These are phyloP conservation scores for Parascotia fuliginaria DNA, from an alignment of 2,888 invertebrate genomes.

Conservation along the genomic window DNA sequence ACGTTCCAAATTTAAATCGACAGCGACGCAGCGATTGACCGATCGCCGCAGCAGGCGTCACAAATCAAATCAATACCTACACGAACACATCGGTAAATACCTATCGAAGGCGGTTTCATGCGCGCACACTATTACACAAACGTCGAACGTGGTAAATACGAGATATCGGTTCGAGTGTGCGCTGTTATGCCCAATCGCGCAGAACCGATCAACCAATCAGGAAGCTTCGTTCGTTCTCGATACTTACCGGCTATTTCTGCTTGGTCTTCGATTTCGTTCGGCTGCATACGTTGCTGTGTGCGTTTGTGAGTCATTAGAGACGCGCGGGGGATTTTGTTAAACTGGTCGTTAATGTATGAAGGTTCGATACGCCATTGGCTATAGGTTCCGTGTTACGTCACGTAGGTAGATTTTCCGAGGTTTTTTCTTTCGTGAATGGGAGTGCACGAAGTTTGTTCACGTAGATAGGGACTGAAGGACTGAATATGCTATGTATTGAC, in stretches of 20 bases:
- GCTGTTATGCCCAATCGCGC: constrained; percentile 81
- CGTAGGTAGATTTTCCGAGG: constrained; percentile 82
- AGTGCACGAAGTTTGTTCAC: constrained; percentile 46
- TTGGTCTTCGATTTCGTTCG: constrained; percentile 35
- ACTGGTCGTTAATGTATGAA: constrained; percentile 50
- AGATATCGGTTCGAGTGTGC: constrained; percentile 86
- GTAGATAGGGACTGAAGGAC: constrained; percentile 53
- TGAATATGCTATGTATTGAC: constrained; percentile 33
- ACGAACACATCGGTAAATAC: constrained; percentile 64
- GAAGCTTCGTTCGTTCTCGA: constrained; percentile 67
- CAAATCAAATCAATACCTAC: constrained; percentile 53
- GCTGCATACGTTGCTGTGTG: constrained; percentile 4
- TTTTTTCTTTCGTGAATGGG: constrained; percentile 68
- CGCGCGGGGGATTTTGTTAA: constrained; percentile 46
- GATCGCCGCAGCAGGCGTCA: constrained; percentile 46
- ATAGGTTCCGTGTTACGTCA: constrained; percentile 69
- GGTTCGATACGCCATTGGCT: constrained; percentile 82
- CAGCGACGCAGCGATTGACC: constrained; percentile 44
- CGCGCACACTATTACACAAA: constrained; percentile 59
- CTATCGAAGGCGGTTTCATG: constrained; percentile 72
- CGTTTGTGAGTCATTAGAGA: constrained; percentile 22
- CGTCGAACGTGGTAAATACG: constrained; percentile 66
- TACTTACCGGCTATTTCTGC: constrained; percentile 51
- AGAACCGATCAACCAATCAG: constrained; percentile 86
- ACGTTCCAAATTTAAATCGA: constrained; percentile 47